Evolutionary conservation across 2,797 vertebrate species (phyloP), one percentile per base, ranked within the genome.

Genomic region (Acanthurus lineatus): DNA sequence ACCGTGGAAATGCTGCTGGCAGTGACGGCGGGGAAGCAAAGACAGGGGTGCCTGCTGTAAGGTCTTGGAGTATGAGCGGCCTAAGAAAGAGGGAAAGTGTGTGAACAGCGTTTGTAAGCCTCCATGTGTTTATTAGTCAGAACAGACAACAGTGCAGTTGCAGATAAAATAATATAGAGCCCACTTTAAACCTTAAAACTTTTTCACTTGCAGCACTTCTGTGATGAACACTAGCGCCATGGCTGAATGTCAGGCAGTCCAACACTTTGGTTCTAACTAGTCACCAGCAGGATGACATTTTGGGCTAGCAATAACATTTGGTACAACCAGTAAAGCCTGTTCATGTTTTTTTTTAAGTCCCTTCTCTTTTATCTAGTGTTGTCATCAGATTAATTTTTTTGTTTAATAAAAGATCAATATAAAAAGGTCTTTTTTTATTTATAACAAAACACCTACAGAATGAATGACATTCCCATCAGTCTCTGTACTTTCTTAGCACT

Each of bases 51-150:
- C 98, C 92, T 99, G 97, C 77, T 99, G 98, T 0, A 99, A 92
- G 45, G 98, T 99, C 94, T 97, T 98, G 35, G 98, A 98, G 82
- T 99, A 99, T 0, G 98, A 96, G 44, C 95, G 94, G 57, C 98
- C 98, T 99, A 91, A 28, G 9, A 70, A 59, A 61, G 10, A 86
- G 75, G 19, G 40, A 42, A n/a, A 38, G 57, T n/a, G 57, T 42
- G 20, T 40, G 25, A 35, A n/a, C 7, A 60, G 48, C n/a, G 49
- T 10, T 6, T 60, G 42, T 53, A 17, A 38, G 25, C 9, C 58
- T 59, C 32, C 57, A 16, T 61, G 38, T 59, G 45, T 57, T 60
- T 61, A 58, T 15, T 8, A 44, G 20, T 22, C 9, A 42, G 28
- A 52, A 69, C 40, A 9, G 1, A 22, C 5, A 42, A 44, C 40